phyloP scores from a whole-genome alignment of 2,113 vertebrate genomes.

The Balaenoptera acutorostrata region DNA sequence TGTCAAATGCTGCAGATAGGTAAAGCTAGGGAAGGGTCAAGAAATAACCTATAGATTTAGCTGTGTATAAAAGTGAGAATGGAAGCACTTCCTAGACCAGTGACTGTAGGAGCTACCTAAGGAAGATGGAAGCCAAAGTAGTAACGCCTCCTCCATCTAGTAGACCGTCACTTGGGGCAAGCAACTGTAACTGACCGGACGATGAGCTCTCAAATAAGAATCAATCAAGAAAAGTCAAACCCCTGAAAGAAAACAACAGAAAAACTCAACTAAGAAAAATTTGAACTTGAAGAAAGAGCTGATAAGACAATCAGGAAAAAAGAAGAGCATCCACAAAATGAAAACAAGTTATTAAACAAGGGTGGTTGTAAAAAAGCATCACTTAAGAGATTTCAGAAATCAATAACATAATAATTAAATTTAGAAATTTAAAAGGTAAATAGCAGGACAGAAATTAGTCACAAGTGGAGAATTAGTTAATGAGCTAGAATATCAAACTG shows the following conservation, averaged over 20 bases:
- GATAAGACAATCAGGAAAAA: not conserved
- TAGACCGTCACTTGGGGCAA: not conserved
- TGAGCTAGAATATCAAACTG: not conserved
- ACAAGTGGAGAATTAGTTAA: not conserved
- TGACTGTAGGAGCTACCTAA: not conserved
- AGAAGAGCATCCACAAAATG: not conserved
- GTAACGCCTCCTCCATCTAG: not conserved
- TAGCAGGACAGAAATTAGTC: not conserved
- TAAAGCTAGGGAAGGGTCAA: not conserved
- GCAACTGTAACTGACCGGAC: not conserved
- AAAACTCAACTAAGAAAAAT: not conserved
- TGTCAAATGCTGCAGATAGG: not conserved
- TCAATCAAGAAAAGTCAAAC: not conserved
- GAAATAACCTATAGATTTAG: not conserved
- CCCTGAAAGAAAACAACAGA: not conserved
- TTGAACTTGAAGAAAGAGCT: not conserved
- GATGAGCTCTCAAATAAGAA: not conserved
- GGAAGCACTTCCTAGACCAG: not conserved
- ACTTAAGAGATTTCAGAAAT: not conserved
- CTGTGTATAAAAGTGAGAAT: not conserved
- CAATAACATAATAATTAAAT: not conserved
- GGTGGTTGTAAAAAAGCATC: not conserved
- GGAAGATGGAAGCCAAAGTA: not conserved
- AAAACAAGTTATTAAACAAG: not conserved
- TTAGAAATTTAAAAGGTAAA: constrained; percentile 10